Conservation (phyloP, 2,888 invertebrate genomes). For the Operophtera brumata region DNA sequence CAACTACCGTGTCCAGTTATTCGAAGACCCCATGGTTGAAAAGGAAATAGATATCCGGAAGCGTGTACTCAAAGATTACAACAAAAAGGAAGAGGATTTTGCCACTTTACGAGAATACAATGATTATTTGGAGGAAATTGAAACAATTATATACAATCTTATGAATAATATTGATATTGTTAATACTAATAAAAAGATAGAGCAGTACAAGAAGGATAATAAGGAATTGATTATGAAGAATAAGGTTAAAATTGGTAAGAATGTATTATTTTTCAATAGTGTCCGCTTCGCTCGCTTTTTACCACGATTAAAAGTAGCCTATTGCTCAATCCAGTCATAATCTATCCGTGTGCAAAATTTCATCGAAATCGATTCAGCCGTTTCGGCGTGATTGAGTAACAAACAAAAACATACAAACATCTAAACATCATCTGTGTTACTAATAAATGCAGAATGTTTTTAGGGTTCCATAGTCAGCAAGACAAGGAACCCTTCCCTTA, state of each 20-base stretch:
- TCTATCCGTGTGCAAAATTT: no score
- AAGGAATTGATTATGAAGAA: constrained; percentile 91
- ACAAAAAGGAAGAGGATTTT: constrained; percentile 98
- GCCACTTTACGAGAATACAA: constrained; percentile 90
- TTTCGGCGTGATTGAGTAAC: no score
- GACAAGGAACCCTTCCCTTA: no score
- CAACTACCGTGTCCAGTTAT: constrained; percentile 96
- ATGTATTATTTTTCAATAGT: no score
- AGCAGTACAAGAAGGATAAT: constrained; percentile 95
- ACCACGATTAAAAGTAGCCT: no score
- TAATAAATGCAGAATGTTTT: no score
- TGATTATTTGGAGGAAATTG: constrained; percentile 97
- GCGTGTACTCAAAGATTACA: constrained; percentile 93
- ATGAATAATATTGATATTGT: constrained; percentile 93
- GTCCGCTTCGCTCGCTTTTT: no score
- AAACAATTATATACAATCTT: constrained; percentile 94
- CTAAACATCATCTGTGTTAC: no score
- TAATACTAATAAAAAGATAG: constrained; percentile 93
- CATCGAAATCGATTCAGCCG: no score
- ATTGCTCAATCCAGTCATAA: no score
- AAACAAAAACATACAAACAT: no score
- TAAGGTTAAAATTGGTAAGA: constrained; percentile 84
- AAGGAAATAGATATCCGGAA: constrained; percentile 98
- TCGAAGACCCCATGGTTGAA: constrained; percentile 97
- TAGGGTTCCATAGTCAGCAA: no score